Percentiles rank a stretch among this genome's conserved stretches.
Conservation (phyloP, 2,888 invertebrate genomes). For the Tuberolachnus salignus region DNA sequence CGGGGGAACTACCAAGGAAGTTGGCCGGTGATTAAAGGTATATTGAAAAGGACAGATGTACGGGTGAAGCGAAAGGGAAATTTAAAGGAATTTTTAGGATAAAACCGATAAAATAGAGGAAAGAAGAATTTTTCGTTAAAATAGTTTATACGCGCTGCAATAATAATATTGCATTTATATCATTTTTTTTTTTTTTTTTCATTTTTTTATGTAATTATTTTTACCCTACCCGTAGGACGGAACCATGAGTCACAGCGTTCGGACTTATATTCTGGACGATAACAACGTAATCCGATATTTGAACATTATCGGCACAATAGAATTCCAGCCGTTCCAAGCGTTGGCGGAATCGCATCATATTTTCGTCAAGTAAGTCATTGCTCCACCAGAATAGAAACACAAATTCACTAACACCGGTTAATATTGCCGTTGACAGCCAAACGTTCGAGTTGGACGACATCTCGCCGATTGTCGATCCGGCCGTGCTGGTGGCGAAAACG, state of each 20-base stretch:
- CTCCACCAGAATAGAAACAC: neutral
- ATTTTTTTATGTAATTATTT: no score
- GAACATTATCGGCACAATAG: constrained; percentile 63
- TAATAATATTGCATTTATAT: no score
- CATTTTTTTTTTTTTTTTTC: no score
- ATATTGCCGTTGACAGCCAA: constrained; percentile 60
- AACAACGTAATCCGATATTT: constrained; percentile 61
- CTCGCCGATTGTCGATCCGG: constrained; percentile 56
- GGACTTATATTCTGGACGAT: constrained; percentile 61
- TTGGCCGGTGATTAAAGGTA: no score
- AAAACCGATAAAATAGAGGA: no score
- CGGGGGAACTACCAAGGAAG: no score
- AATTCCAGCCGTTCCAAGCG: constrained; percentile 64
- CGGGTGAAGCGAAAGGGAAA: no score
- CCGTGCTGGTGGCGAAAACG: neutral
- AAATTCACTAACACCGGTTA: neutral
- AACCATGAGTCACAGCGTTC: constrained; percentile 63
- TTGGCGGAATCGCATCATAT: constrained; percentile 64
- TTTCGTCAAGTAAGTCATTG: constrained; percentile 62
- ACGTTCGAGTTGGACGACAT: constrained; percentile 61
- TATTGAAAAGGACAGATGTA: no score
- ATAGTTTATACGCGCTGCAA: no score
- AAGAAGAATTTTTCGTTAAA: no score
- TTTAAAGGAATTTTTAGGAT: no score
- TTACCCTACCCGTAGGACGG: constrained; percentile 61